A percentile compares a stretch with the other conserved stretches of the same genome.
Evolutionary conservation across 2,113 vertebrate species (phyloP).

Genomic region (Trachemys scripta): DNA sequence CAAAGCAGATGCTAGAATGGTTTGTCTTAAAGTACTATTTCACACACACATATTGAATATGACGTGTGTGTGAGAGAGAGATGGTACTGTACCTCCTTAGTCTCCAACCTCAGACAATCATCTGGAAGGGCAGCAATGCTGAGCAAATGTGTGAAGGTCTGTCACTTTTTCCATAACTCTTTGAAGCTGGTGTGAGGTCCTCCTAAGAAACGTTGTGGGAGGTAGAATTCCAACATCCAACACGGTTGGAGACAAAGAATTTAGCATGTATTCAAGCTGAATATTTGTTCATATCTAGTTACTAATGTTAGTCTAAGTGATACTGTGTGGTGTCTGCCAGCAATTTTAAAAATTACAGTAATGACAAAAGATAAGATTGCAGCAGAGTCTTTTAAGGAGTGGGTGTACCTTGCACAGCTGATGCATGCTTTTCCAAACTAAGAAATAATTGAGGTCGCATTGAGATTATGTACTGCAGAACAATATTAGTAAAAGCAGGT

Average conservation of each 20-base stretch:
- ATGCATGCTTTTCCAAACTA: fast-evolving
- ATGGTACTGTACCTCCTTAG: not conserved
- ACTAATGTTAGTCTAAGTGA: not conserved
- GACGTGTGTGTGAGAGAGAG: not conserved
- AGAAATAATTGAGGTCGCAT: not conserved
- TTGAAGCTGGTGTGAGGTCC: not conserved
- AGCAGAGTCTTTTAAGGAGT: not conserved
- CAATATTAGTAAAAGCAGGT: fast-evolving
- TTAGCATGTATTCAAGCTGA: not conserved
- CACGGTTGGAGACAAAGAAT: not conserved
- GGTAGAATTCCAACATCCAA: not conserved
- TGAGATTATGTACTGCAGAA: fast-evolving
- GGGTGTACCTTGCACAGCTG: not conserved
- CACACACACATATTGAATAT: not conserved
- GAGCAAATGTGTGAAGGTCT: not conserved
- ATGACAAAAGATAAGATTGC: not conserved
- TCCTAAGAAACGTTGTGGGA: not conserved
- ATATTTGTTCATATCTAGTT: conserved; percentile 21
- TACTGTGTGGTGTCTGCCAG: not conserved
- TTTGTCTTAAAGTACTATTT: conserved; percentile 41
- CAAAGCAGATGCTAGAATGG: conserved; percentile 38
- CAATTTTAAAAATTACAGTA: not conserved
- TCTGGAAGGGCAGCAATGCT: not conserved
- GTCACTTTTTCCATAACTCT: not conserved
- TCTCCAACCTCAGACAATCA: not conserved